Base-by-base conservation (phyloP, 2,113 vertebrate species). In the Salminus brasiliensis region DNA sequence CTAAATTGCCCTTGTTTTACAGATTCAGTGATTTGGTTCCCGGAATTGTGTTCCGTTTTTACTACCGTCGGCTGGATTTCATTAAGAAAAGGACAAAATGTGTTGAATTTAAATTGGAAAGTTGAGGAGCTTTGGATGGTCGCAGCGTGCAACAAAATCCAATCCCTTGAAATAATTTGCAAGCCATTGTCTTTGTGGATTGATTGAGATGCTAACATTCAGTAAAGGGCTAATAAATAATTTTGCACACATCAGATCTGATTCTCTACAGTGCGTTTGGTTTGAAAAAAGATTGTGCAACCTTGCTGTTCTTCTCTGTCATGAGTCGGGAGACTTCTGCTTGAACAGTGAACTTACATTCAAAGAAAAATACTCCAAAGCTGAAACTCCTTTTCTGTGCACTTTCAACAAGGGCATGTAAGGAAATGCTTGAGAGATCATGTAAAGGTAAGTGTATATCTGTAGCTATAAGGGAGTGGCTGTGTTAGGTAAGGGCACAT, bases 151-250 rank as follows among this genome's bases (percentile, higher is more conserved):
- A 55, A 15, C 16, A 55, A 15, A 65, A 39, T 41, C 57, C 52
- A 75, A 29, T 63, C 66, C 62, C n/a, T 32, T 43, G 25, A 71
- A 80, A 76, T 78, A 74, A 85, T 85, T 83, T 76, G 72, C 72
- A 25, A 29, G 55, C 39, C 53, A 68, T 74, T 81, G 72, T 85
- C 79, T 62, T 76, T 57, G 62, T 67, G 27, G 41, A 47, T 34
- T n/a, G 79, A 85, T 66, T 41, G 55, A 72, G 79, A 83, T 83
- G 39, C 59, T 76, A 47, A 32, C 66, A 81, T 59, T 6, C 71
- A 78, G 27, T 74, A 82, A 80, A 29, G 59, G 60, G 70, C 45
- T 67, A 77, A 63, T 43, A 60, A 83, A 72, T 76, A 9, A 81
- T 45, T 53, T 76, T 67, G 21, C 29, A 63, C 49, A 27, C 60